Conservation (phyloP, 2,113 vertebrate genomes). For the Myocastor coypus region DNA sequence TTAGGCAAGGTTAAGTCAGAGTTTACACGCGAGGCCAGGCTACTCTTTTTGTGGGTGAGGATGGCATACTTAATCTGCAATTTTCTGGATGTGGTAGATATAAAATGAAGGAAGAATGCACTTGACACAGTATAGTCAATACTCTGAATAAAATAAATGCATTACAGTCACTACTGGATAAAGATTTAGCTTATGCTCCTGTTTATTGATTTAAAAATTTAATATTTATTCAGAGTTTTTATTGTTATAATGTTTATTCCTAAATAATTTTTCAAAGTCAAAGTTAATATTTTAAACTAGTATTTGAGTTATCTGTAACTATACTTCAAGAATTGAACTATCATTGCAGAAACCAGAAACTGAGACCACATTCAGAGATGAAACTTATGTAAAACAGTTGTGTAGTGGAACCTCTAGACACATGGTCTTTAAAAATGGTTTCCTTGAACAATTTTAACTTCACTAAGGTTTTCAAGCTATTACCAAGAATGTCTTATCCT, state of each 20-base stretch:
- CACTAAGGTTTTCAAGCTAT: constrained; percentile 50
- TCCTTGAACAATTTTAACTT: background rate
- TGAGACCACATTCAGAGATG: background rate
- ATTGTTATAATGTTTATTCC: constrained; percentile 58
- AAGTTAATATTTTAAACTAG: constrained; percentile 50
- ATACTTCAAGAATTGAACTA: constrained; percentile 29
- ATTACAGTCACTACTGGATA: constrained; percentile 60
- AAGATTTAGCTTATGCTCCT: constrained; percentile 69
- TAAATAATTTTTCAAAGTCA: constrained; percentile 65
- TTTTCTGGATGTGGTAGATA: constrained; percentile 20
- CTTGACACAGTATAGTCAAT: constrained; percentile 63
- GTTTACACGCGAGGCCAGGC: constrained; percentile 67
- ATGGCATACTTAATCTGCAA: constrained; percentile 67
- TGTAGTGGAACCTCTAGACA: background rate
- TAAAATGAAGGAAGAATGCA: constrained; percentile 66
- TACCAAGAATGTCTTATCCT: background rate
- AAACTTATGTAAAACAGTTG: background rate
- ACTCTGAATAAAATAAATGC: constrained; percentile 66
- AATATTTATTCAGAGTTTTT: constrained; percentile 43
- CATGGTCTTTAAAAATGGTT: background rate
- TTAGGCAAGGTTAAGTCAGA: constrained; percentile 70
- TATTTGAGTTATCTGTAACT: constrained; percentile 43
- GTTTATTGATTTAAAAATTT: constrained; percentile 64
- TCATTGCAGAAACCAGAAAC: background rate
- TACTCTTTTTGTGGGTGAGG: constrained; percentile 58